Conservation (phyloP, 2,888 invertebrate species). For the Microplitis deprimator region DNA sequence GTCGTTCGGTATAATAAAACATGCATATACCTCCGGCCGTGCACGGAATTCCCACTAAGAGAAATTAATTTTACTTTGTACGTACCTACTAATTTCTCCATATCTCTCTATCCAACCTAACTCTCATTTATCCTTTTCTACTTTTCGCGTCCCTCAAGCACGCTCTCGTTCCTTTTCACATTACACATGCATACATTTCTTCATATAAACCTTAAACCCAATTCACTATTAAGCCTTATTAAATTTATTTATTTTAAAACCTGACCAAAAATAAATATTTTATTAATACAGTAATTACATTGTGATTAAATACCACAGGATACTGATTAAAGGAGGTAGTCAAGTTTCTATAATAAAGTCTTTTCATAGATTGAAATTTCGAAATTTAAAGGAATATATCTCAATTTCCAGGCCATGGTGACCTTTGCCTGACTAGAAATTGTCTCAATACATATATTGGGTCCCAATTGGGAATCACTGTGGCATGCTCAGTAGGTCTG, state of each 20-base stretch:
- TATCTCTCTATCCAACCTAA: slow-evolving; percentile 12
- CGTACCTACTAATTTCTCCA: slow-evolving; percentile 14
- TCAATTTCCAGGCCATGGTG: too few species aligned
- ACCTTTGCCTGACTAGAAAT: too few species aligned
- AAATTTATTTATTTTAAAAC: background rate
- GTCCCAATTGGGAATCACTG: too few species aligned
- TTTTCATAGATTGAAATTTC: too few species aligned
- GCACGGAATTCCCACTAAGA: slow-evolving; percentile 1
- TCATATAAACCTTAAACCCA: background rate
- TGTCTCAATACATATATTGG: too few species aligned
- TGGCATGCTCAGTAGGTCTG: too few species aligned
- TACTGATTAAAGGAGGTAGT: too few species aligned
- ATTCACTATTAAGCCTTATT: background rate
- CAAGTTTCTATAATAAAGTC: too few species aligned
- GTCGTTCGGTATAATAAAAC: slow-evolving; percentile 69
- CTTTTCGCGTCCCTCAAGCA: slow-evolving; percentile 17
- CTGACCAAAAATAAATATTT: background rate
- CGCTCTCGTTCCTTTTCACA: slow-evolving; percentile 20
- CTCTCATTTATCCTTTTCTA: slow-evolving; percentile 16
- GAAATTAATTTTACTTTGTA: slow-evolving; percentile 15
- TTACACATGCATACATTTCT: background rate
- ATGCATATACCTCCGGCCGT: slow-evolving; percentile 54
- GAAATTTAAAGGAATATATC: too few species aligned
- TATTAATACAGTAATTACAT: background rate
- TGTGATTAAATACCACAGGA: background rate